Conservation (phyloP, 2,113 vertebrate genomes). For the Ceuthmochares aereus region DNA sequence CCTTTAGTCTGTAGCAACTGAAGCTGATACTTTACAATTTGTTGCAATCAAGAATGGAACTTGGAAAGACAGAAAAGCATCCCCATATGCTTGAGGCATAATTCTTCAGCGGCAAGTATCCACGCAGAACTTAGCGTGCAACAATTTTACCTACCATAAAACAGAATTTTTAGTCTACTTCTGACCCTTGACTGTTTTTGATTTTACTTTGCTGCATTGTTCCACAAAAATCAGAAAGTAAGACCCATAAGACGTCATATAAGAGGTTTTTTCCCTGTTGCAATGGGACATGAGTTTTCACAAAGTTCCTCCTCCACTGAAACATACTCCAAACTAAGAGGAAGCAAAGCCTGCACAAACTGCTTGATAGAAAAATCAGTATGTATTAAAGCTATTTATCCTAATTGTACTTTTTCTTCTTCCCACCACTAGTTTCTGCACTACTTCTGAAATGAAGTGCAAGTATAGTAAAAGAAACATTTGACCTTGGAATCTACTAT, state of each 20-base stretch:
- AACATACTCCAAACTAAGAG: background rate
- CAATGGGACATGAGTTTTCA: background rate
- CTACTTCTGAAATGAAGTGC: background rate
- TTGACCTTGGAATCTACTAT: background rate
- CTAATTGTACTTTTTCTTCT: background rate
- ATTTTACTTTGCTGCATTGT: background rate
- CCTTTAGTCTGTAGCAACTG: background rate
- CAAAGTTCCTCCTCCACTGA: background rate
- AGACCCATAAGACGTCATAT: accelerated
- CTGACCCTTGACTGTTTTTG: background rate
- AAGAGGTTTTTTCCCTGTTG: background rate
- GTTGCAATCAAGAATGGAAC: background rate
- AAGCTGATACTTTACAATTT: background rate
- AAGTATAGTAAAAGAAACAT: background rate
- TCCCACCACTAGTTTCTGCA: background rate
- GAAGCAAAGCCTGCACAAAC: background rate
- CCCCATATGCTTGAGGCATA: background rate
- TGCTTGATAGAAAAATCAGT: background rate
- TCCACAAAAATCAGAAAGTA: background rate
- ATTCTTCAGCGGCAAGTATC: background rate
- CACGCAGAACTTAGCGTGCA: background rate
- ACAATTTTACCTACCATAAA: background rate
- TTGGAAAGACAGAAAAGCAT: background rate
- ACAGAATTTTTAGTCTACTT: background rate
- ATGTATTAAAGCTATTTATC: background rate